Base-by-base conservation (phyloP, 2,113 vertebrate species). In the Stictonetta naevosa region DNA sequence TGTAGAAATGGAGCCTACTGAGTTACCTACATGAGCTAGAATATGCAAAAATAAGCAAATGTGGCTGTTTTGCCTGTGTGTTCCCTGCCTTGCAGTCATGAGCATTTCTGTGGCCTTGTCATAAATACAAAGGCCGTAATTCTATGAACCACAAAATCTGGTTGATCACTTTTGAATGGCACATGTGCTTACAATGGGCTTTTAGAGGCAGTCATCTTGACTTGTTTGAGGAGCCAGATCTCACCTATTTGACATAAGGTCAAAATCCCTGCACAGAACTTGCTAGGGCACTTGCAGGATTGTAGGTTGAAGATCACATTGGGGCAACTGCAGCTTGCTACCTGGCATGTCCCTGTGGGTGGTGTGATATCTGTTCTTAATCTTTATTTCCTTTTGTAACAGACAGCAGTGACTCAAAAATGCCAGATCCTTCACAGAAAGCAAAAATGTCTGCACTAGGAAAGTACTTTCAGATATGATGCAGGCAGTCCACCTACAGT, bases 401-500 rank as follows among this genome's bases (percentile, higher is more conserved):
- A 69, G 88, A 46, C 64, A 13, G 2, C 80, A 84, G 38, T 91
- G 80, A 93, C 33, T 96, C 80, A 88, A 82, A 95, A 92, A 55
- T 89, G 80, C 59, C 83, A 86, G n/a, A 94, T 38, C 76, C 44
- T 86, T n/a, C 64, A 81, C 86, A 93, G 88, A 88, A 93, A 90
- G 38, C 53, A 77, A 82, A 44, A 93, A 81, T 92, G 56, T 71
- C 66, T 95, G 67, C 34, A 23, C 34, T 85, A 13, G 62, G 53
- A 76, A 94, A 86, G 68, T 21, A 75, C 67, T 67, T 93, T 93
- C 77, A 73, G 86, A 92, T 83, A 55, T 66, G 53, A 89, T 85
- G 88, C 92, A 94, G 77, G 66, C 83, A 82, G 48, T 79, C 96
- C 95, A 95, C 93, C 96, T 95, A 95, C 88, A 79, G 69, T 73